Evolutionary conservation across 2,888 invertebrate species (phyloP).

Genomic region (Gnatocerus cornutus): DNA sequence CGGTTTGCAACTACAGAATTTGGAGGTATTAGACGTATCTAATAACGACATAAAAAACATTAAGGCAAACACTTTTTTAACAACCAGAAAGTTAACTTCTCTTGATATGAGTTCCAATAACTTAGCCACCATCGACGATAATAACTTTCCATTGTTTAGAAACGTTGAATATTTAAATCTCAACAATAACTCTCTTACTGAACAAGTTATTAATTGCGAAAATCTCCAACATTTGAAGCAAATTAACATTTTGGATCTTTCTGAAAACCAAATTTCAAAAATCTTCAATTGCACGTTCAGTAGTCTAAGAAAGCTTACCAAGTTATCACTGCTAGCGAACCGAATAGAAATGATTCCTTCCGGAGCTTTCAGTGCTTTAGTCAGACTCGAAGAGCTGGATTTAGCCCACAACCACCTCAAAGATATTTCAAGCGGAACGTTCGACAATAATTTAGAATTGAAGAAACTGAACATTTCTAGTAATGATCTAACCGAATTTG

Average conservation of each 20-base stretch:
- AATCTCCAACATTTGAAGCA: slow-evolving; percentile 12
- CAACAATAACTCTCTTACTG: slow-evolving; percentile 15
- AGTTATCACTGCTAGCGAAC: slow-evolving; percentile 7
- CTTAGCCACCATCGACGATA: neutral
- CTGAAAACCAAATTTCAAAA: slow-evolving; percentile 22
- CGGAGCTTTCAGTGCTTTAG: slow-evolving; percentile 1
- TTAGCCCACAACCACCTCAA: slow-evolving; percentile 8
- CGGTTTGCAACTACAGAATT: neutral
- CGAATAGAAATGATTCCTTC: slow-evolving; percentile 14
- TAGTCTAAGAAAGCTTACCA: slow-evolving; percentile 2
- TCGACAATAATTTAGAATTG: neutral
- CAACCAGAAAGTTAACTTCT: neutral
- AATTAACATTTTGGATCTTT: slow-evolving; percentile 14
- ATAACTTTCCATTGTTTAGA: neutral
- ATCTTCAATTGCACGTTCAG: slow-evolving; percentile 17
- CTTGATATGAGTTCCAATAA: slow-evolving; percentile 19
- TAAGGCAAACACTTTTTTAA: neutral
- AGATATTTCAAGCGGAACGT: neutral
- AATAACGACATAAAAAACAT: slow-evolving; percentile 3
- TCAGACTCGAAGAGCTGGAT: slow-evolving; percentile 6
- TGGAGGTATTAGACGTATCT: slow-evolving; percentile 2
- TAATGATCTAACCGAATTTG: slow-evolving; percentile 6
- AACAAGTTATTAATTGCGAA: slow-evolving; percentile 13
- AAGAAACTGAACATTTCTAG: slow-evolving; percentile 16
- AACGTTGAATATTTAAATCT: slow-evolving; percentile 7